Evolutionary conservation across 2,888 invertebrate genomes (phyloP).

Genomic region (Vesta saturnalis): DNA sequence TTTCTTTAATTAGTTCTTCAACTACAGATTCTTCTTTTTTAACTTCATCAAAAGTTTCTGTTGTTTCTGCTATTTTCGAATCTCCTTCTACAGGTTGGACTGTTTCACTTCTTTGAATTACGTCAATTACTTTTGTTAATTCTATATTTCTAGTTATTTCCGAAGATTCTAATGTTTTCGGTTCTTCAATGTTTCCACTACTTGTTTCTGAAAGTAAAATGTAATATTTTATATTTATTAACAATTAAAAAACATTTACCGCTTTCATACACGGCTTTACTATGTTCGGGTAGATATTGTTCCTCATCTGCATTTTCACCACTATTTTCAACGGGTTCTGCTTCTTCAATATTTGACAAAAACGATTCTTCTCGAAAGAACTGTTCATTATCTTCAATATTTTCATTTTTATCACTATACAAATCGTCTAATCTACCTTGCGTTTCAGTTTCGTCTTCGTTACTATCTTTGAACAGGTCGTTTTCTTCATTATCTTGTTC

Average conservation of each 20-base stretch:
- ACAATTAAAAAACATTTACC: constrained; percentile 1
- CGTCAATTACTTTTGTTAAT: not conserved
- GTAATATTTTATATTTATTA: not conserved
- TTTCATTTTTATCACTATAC: not conserved
- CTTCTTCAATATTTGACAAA: not conserved
- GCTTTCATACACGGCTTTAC: constrained; percentile 33
- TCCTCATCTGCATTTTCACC: constrained; percentile 26
- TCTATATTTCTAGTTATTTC: not conserved
- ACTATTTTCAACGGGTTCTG: constrained; percentile 25
- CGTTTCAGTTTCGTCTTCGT: constrained; percentile 42
- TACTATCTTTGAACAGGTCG: constrained; percentile 37
- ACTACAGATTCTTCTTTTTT: constrained; percentile 37
- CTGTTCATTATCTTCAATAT: not conserved
- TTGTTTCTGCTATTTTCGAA: constrained; percentile 36
- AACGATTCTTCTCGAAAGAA: not conserved
- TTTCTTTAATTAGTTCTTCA: constrained; percentile 48
- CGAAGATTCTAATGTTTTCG: constrained; percentile 25
- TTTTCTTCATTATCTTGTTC: constrained; percentile 42
- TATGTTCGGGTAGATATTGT: constrained; percentile 33
- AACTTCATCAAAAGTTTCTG: no score
- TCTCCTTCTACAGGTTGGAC: constrained; percentile 10
- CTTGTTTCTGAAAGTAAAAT: constrained; percentile 7
- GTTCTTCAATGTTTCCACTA: constrained; percentile 32
- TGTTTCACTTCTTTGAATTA: constrained; percentile 1
- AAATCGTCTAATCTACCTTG: constrained; percentile 1